A percentile compares a stretch with the other conserved stretches of the same genome.
phyloP scores from a whole-genome alignment of 2,797 vertebrate genomes.

The Rachycentron canadum region DNA sequence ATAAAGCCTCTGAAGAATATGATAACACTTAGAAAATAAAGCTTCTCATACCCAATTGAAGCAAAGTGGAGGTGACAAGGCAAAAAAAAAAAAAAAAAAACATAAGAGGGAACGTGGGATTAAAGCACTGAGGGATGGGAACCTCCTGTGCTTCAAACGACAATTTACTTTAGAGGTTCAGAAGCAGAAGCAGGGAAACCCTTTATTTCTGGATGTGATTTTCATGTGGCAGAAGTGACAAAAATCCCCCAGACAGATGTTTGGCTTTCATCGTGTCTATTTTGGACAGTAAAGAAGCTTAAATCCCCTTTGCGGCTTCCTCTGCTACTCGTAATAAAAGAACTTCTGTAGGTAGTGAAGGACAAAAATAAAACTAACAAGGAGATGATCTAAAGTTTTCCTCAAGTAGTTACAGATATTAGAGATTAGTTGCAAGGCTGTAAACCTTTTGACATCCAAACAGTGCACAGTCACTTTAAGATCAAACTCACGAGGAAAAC shows the following conservation, averaged over 20 bases:
- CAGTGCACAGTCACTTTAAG: neutral
- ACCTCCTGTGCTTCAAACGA: slow-evolving; percentile 60
- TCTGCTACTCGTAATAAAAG: slow-evolving; percentile 58
- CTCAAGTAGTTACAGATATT: neutral
- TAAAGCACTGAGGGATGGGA: slow-evolving; percentile 46
- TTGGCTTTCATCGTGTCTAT: slow-evolving; percentile 49
- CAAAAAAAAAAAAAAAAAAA: neutral
- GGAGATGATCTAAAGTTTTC: neutral
- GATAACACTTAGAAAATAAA: slow-evolving; percentile 37
- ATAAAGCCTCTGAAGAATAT: slow-evolving; percentile 23
- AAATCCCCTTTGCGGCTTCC: slow-evolving; percentile 58
- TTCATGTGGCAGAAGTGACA: slow-evolving; percentile 64
- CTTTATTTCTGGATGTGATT: slow-evolving; percentile 76
- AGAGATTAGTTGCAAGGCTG: neutral
- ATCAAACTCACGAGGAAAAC: neutral
- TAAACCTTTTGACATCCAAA: neutral
- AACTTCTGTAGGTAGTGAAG: slow-evolving; percentile 38
- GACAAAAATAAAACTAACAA: slow-evolving; percentile 50
- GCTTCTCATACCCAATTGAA: slow-evolving; percentile 18
- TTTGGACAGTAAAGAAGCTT: slow-evolving; percentile 55
- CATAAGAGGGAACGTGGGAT: slow-evolving; percentile 28
- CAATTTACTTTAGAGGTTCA: slow-evolving; percentile 66
- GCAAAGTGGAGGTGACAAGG: neutral
- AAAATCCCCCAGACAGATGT: slow-evolving; percentile 66
- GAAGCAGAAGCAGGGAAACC: slow-evolving; percentile 49